Conservation (phyloP, 2,888 invertebrate species). For the Ametastegia equiseti region DNA sequence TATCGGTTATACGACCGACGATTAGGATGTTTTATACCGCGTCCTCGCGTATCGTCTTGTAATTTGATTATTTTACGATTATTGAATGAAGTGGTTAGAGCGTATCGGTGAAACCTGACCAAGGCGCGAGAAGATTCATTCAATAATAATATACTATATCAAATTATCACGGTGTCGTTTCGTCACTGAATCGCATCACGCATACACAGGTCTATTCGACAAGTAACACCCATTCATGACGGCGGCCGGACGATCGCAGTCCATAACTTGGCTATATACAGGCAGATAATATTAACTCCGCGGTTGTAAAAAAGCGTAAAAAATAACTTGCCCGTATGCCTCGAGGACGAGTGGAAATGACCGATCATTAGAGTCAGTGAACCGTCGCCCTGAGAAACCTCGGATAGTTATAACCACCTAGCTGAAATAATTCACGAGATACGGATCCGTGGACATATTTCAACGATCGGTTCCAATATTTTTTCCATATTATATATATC, state of each 20-base stretch:
- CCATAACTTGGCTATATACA: not conserved
- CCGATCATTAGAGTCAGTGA: slow-evolving; percentile 44
- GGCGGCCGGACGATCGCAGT: not conserved
- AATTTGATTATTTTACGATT: slow-evolving; percentile 18
- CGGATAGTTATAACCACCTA: slow-evolving; percentile 21
- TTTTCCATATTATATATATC: not conserved
- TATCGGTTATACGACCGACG: not conserved
- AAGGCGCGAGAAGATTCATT: slow-evolving; percentile 12
- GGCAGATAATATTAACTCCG: not conserved
- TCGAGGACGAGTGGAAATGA: slow-evolving; percentile 38
- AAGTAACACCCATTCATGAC: slow-evolving; percentile 1
- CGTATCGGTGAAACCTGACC: not conserved
- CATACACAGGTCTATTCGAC: not conserved
- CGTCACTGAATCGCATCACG: not conserved
- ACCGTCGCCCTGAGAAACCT: slow-evolving; percentile 42
- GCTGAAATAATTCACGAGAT: slow-evolving; percentile 20
- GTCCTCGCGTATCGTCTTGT: not conserved
- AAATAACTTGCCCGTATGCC: not conserved
- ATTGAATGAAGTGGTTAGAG: slow-evolving; percentile 8
- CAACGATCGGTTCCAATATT: not conserved
- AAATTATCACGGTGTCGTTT: not conserved
- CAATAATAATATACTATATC: not conserved
- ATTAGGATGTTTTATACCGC: slow-evolving; percentile 4
- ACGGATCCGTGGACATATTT: not conserved
- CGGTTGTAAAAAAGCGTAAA: not conserved